Conservation (phyloP, 2,888 invertebrate genomes). For the Eristalinus aeneus region DNA sequence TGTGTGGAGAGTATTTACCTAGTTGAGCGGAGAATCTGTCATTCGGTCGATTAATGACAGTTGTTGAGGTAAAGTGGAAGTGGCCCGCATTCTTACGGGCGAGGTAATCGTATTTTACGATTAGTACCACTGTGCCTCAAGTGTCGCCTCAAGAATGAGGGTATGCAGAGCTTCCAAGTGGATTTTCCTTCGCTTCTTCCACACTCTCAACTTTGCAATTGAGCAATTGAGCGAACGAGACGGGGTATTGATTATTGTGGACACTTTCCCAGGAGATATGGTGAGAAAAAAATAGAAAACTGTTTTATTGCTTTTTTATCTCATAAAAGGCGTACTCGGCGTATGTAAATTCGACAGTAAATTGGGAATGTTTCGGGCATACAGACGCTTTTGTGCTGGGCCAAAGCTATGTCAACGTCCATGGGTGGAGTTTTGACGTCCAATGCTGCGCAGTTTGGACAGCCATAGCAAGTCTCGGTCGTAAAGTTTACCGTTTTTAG, state of each 20-base stretch:
- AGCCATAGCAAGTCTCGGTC: neutral
- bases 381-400: neutral
- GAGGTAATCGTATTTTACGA: conserved; percentile 15
- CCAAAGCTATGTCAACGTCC: neutral
- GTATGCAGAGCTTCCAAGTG: conserved; percentile 12
- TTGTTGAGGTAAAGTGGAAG: conserved; percentile 64
- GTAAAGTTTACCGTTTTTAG: neutral
- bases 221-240: conserved; percentile 39
- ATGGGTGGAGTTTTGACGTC: conserved; percentile 38
- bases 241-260: conserved; percentile 27
- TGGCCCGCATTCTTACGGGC: conserved; percentile 48
- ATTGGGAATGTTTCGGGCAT: neutral
- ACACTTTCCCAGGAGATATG: conserved; percentile 5
- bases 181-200: neutral
- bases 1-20: conserved; percentile 57
- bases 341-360: conserved; percentile 35
- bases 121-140: neutral
- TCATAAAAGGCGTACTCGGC: conserved; percentile 1
- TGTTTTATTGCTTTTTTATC: neutral
- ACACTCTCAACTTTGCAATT: neutral
- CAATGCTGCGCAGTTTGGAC: conserved; percentile 17
- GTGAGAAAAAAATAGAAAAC: neutral
- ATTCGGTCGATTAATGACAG: conserved; percentile 68
- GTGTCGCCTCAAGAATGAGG: conserved; percentile 23
- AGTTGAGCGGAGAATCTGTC: conserved; percentile 47